Percentiles rank a stretch among this genome's conserved stretches.
These are phyloP conservation scores for Nothobranchius furzeri DNA, from an alignment of 2,113 vertebrate species.

Conservation along the genomic window DNA sequence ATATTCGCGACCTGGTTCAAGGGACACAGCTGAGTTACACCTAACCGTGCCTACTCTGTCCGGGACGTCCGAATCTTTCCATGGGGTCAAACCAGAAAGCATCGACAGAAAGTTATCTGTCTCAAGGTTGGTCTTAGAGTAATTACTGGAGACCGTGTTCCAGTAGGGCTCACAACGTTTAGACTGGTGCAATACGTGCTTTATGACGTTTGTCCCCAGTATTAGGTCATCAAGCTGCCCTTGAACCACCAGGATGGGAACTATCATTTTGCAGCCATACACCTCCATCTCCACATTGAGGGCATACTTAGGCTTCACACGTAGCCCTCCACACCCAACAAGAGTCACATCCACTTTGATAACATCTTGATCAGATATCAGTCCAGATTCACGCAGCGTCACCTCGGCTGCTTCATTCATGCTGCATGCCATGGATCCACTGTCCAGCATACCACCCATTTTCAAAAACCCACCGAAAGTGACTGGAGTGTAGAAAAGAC, in stretches of 20 bases:
- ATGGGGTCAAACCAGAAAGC: conserved; percentile 11
- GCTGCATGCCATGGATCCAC: conserved; percentile 30
- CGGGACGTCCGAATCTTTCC: conserved; percentile 12
- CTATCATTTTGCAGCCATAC: conserved; percentile 28
- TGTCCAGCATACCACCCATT: conserved; percentile 24
- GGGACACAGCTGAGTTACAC: conserved; percentile 21
- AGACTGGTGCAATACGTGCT: conserved; percentile 11
- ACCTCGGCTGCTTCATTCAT: conserved; percentile 17
- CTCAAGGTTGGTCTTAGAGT: background rate
- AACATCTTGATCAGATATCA: background rate
- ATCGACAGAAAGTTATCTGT: conserved; percentile 4
- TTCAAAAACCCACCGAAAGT: background rate
- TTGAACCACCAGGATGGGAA: conserved; percentile 8
- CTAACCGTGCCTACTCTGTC: conserved; percentile 11
- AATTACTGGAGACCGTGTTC: conserved; percentile 2
- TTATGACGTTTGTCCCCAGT: conserved; percentile 28
- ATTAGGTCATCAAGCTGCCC: conserved; percentile 32
- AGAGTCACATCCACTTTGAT: conserved; percentile 11
- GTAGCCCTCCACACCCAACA: conserved; percentile 23
- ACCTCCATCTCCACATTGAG: conserved; percentile 26
- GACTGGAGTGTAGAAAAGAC: conserved; percentile 1
- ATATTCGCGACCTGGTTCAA: conserved; percentile 22
- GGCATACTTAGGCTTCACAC: conserved; percentile 10
- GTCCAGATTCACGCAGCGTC: background rate
- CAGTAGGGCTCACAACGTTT: conserved; percentile 30